Conservation (phyloP, 2,113 vertebrate genomes). For the Isurus oxyrinchus region DNA sequence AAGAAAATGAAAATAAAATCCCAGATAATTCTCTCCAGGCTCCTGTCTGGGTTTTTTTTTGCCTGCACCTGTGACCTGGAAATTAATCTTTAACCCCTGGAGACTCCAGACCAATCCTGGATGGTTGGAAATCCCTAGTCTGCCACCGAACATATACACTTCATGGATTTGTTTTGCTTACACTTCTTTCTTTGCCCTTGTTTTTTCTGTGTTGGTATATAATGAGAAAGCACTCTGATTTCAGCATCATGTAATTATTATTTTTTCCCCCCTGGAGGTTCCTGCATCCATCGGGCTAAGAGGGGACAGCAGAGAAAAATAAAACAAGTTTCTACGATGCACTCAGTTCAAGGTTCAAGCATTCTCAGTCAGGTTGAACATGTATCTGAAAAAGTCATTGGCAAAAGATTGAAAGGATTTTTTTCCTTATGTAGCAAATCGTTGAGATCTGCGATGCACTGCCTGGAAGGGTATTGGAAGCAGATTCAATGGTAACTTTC, state of each 20-base stretch:
- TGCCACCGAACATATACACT: too few species aligned
- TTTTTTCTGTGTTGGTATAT: too few species aligned
- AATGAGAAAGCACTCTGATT: too few species aligned
- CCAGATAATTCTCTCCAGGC: too few species aligned
- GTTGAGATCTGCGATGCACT: neutral
- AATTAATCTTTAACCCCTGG: too few species aligned
- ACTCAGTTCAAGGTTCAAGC: neutral
- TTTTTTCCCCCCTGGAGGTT: neutral
- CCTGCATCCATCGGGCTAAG: neutral
- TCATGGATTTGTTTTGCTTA: too few species aligned
- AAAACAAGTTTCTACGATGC: neutral
- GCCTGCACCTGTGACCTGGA: too few species aligned
- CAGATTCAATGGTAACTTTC: neutral
- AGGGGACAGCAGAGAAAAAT: neutral
- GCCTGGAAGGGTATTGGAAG: neutral
- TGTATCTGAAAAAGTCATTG: neutral
- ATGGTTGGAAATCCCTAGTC: too few species aligned
- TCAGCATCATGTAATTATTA: too few species aligned
- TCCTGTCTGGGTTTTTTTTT: neutral
- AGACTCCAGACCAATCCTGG: too few species aligned
- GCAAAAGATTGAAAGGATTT: neutral
- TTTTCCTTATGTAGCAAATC: neutral
- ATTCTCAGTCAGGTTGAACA: neutral
- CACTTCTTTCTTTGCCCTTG: too few species aligned
- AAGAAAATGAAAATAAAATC: too few species aligned